Conservation (phyloP, 2,797 vertebrate genomes). For the Manis pentadactyla region DNA sequence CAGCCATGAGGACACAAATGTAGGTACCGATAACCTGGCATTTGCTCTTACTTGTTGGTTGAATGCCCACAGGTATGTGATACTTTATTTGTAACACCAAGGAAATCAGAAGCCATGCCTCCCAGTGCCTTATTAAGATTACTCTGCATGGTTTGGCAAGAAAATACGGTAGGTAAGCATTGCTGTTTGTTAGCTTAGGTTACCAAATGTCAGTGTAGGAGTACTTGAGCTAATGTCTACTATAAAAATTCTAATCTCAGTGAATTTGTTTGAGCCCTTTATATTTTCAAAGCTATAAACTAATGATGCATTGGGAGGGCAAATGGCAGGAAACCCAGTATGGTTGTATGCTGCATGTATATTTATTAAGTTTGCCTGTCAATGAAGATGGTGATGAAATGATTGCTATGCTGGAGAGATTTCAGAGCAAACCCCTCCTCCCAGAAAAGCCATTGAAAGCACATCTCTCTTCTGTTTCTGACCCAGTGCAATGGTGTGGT, state of each 20-base stretch:
- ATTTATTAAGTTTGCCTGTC: background rate
- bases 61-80: background rate
- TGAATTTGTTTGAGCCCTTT: background rate
- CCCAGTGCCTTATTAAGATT: background rate
- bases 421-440: background rate
- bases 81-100: background rate
- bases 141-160: background rate
- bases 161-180: background rate
- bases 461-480: background rate
- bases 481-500: background rate
- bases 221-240: background rate
- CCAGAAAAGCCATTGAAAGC: background rate
- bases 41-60: constrained; percentile 68
- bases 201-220: background rate
- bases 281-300: background rate
- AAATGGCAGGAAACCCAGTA: background rate
- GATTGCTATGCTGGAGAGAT: background rate
- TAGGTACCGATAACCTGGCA: constrained; percentile 82
- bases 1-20: constrained; percentile 89
- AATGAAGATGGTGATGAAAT: background rate
- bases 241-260: background rate
- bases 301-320: background rate
- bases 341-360: background rate
- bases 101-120: background rate
- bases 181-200: background rate